Base-by-base conservation (phyloP, 2,888 invertebrate genomes). In the Agrochola lychnidis region DNA sequence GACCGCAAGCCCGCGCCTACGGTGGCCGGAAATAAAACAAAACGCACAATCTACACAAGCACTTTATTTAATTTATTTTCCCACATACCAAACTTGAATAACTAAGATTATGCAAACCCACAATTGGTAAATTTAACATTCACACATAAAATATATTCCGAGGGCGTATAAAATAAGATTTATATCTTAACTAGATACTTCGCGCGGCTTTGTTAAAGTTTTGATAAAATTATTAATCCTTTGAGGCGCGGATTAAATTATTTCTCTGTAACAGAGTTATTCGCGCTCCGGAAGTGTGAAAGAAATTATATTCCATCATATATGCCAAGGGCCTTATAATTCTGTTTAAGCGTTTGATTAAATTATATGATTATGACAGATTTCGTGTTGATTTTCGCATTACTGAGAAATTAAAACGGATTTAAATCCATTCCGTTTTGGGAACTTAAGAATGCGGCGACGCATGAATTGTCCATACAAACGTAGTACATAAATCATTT, bases 161-260 rank as follows among this genome's bases (percentile, higher is more conserved):
- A 64, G 79, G 66, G 69, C 78, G 68, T 78, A 73, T 79, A 82
- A 77, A 87, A 86, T 70, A 68, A 74, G 82, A 83, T 87, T 87
- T 76, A 81, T 81, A 72, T 56, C 74, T 73, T 78, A 76, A 71
- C 78, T 73, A 74, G 73, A 63, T 63, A 59, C 78, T 77, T 62
- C 77, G 75, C 70, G 61, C 40, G 59, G 76, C 80, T 70, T 81
- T 82, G 84, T 86, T 86, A 78, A 86, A 87, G 76, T 84, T 87
- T 71, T 81, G 82, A 87, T 87, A 79, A 77, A 83, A 87, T 87
- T 85, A 87, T 84, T 82, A 86, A 82, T 79, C 86, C 86, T 81
- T 86, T 86, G 84, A 82, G 86, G 73, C 74, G 61, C 22, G 64
- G 76, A 86, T 87, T 81, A 69, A 78, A 86, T 87, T 81, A 86